These are phyloP conservation scores for Ashinkailepas kermadecensis DNA, from an alignment of 2,888 invertebrate species.

Conservation along the genomic window DNA sequence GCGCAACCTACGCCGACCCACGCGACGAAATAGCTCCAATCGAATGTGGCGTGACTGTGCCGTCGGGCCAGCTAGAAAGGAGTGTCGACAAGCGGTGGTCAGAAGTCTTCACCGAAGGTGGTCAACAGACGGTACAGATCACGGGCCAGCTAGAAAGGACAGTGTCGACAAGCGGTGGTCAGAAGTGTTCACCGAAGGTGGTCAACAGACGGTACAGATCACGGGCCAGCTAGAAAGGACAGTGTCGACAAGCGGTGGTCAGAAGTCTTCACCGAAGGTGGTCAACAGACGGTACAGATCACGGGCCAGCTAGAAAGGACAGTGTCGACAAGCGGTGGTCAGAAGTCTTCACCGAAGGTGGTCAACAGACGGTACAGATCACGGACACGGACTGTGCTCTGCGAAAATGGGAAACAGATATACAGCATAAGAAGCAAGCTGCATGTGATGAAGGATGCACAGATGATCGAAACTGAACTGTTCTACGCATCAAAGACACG, in stretches of 20 bases:
- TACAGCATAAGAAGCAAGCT: background rate
- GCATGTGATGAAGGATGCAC: background rate
- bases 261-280: background rate
- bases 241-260: slow-evolving; percentile 72
- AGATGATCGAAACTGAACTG: no score
- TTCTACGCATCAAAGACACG: no score
- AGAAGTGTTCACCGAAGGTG: no score
- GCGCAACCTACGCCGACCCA: background rate
- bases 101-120: no score
- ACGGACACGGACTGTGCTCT: background rate
- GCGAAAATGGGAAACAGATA: background rate
- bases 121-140: no score
- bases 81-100: no score
- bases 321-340: slow-evolving; percentile 67
- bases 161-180: no score
- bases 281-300: background rate
- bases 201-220: no score
- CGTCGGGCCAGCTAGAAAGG: slow-evolving; percentile 1
- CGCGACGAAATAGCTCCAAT: slow-evolving; percentile 16
- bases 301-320: no score
- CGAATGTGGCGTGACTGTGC: background rate
- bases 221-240: slow-evolving; percentile 97
- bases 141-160: slow-evolving; percentile 97
- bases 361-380: background rate
- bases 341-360: background rate